A percentile compares a stretch with the other conserved stretches of the same genome.
phyloP scores from a whole-genome alignment of 2,888 invertebrate species.

The Erebia ligea region DNA sequence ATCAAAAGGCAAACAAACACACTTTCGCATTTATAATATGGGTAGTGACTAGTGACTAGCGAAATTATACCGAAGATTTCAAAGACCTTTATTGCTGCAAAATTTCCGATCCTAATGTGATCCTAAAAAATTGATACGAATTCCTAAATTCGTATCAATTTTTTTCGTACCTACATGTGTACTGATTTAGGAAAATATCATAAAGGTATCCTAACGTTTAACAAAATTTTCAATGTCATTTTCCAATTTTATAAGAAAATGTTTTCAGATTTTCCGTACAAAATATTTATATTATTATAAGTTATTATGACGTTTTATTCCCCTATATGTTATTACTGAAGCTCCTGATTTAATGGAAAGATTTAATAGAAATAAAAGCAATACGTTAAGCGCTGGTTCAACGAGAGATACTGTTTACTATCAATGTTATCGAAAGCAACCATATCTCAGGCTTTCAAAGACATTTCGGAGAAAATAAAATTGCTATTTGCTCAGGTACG shows the following conservation, averaged over 20 bases:
- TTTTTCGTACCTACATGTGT: too few species aligned
- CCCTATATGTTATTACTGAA: background rate
- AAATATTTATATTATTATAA: too few species aligned
- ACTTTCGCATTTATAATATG: too few species aligned
- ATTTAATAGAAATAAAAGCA: slow-evolving; percentile 14
- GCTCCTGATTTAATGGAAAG: slow-evolving; percentile 2
- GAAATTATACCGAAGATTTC: background rate
- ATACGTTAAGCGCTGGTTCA: background rate
- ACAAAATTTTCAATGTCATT: background rate
- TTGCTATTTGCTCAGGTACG: too few species aligned
- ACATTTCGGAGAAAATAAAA: background rate
- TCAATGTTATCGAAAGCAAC: background rate
- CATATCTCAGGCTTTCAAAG: background rate
- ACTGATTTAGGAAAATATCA: background rate
- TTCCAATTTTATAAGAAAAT: too few species aligned
- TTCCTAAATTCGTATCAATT: background rate
- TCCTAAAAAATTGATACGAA: background rate
- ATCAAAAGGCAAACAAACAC: too few species aligned
- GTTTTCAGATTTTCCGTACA: too few species aligned
- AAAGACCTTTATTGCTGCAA: background rate
- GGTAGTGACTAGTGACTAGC: too few species aligned
- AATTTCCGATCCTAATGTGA: too few species aligned
- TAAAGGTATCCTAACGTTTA: background rate
- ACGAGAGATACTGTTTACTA: background rate
- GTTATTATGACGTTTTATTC: background rate